phyloP scores from a whole-genome alignment of 2,888 invertebrate species.

The Galeopsomyia nigrocyanea region DNA sequence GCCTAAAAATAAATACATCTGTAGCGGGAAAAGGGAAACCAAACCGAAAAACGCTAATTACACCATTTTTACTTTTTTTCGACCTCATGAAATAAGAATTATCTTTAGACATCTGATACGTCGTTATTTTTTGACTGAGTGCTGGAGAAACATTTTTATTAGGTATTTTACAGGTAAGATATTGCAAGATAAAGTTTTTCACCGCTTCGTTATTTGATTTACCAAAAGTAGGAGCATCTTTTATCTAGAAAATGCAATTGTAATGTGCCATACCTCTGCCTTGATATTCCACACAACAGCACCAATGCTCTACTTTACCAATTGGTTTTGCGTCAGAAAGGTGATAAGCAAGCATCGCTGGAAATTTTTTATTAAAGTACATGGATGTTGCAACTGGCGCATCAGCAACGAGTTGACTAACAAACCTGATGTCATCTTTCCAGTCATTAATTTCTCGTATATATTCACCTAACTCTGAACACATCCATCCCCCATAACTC shows the following conservation, averaged over 20 bases:
- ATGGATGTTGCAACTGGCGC: constrained; percentile 57
- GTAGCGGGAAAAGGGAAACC: constrained; percentile 50
- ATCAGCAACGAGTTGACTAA: constrained; percentile 55
- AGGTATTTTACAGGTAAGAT: constrained; percentile 47
- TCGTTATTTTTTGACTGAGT: constrained; percentile 47
- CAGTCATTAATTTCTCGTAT: constrained; percentile 53
- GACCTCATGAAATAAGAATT: constrained; percentile 54
- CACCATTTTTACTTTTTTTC: constrained; percentile 51
- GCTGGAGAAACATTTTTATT: constrained; percentile 49
- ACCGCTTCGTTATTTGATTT: constrained; percentile 50
- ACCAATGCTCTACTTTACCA: constrained; percentile 50
- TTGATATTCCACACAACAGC: constrained; percentile 52
- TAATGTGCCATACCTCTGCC: constrained; percentile 49
- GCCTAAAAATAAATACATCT: constrained; percentile 46
- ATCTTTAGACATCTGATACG: constrained; percentile 53
- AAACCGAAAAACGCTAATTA: constrained; percentile 50
- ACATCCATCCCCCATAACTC: constrained; percentile 53
- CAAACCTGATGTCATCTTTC: constrained; percentile 45
- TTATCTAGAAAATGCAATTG: constrained; percentile 54
- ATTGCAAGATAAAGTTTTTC: constrained; percentile 48
- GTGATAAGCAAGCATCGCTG: constrained; percentile 55
- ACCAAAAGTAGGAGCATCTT: constrained; percentile 52
- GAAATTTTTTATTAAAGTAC: constrained; percentile 57
- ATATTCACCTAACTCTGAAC: constrained; percentile 56
- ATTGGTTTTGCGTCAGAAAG: constrained; percentile 51